These are phyloP conservation scores for Diplogasteroides magnus DNA, from an alignment of 1,140 invertebrate species.

Conservation along the genomic window DNA sequence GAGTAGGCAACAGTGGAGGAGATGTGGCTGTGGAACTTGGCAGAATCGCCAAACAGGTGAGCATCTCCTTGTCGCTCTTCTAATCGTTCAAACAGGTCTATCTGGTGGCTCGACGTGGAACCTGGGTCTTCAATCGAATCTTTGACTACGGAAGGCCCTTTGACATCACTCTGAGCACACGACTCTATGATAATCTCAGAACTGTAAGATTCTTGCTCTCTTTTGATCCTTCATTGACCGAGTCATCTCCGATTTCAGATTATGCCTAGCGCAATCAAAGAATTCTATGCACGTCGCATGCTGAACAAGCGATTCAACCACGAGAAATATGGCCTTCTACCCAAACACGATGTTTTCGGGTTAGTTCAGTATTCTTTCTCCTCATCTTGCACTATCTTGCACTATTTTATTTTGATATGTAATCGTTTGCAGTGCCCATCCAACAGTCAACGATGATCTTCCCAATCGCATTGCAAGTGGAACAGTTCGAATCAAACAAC, in stretches of 20 bases:
- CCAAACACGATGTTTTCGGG: constrained; percentile 54
- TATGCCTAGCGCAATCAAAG: constrained; percentile 5
- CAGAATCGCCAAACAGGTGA: constrained; percentile 53
- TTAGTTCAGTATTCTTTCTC: no score
- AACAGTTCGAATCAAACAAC: constrained; percentile 54
- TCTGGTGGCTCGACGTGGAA: constrained; percentile 59
- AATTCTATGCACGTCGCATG: constrained; percentile 14
- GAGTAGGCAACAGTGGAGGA: constrained; percentile 60
- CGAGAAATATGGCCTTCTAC: constrained; percentile 57
- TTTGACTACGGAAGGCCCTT: constrained; percentile 52
- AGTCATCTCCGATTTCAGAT: no score
- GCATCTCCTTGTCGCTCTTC: not conserved
- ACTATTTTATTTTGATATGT: constrained; percentile 10
- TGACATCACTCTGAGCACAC: constrained; percentile 38
- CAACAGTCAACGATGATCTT: constrained; percentile 61
- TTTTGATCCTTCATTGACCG: not conserved
- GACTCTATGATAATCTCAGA: constrained; percentile 1
- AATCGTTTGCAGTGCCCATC: constrained; percentile 51
- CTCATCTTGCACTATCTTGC: no score
- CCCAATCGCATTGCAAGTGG: constrained; percentile 58
- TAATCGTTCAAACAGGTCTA: constrained; percentile 45
- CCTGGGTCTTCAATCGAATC: constrained; percentile 59
- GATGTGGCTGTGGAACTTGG: constrained; percentile 60
- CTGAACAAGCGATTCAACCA: constrained; percentile 59
- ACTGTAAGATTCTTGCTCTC: not conserved